phyloP scores from a whole-genome alignment of 2,888 invertebrate genomes.

The Leptinotarsa tumamoca region DNA sequence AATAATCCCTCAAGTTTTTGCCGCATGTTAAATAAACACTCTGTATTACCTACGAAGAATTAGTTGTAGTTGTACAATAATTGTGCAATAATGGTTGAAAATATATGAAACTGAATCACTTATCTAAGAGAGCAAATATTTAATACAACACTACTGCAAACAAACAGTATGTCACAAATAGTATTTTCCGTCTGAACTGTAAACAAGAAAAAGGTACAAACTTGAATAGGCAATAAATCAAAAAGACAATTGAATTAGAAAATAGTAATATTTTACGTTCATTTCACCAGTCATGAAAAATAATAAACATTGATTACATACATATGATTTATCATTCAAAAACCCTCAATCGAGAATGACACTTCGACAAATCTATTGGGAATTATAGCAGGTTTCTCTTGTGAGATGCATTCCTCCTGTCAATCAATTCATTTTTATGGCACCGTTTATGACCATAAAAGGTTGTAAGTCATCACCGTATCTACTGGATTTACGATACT shows the following conservation, averaged over 20 bases:
- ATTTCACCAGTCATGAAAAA: too few species aligned
- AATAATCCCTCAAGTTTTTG: too few species aligned
- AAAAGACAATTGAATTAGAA: conserved; percentile 4
- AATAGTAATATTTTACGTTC: too few species aligned
- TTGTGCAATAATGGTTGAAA: not conserved
- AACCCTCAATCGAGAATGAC: too few species aligned
- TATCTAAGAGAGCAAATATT: not conserved
- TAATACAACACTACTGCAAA: not conserved
- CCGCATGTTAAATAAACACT: too few species aligned
- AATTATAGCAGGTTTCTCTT: too few species aligned
- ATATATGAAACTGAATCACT: not conserved
- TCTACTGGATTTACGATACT: not conserved
- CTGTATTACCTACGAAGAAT: not conserved
- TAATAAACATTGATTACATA: too few species aligned
- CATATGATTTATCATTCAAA: too few species aligned
- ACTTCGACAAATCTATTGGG: too few species aligned
- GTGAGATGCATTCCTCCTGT: too few species aligned
- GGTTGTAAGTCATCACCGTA: not conserved
- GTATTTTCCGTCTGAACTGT: not conserved
- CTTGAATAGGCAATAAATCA: conserved; percentile 1
- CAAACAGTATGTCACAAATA: not conserved
- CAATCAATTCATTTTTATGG: too few species aligned
- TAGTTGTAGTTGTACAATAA: not conserved
- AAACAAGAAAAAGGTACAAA: not conserved
- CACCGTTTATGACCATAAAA: not conserved